A percentile compares a stretch with the other conserved stretches of the same genome.
Evolutionary conservation across 2,888 invertebrate genomes (phyloP).

Genomic region (Nephrotoma guestfalica): DNA sequence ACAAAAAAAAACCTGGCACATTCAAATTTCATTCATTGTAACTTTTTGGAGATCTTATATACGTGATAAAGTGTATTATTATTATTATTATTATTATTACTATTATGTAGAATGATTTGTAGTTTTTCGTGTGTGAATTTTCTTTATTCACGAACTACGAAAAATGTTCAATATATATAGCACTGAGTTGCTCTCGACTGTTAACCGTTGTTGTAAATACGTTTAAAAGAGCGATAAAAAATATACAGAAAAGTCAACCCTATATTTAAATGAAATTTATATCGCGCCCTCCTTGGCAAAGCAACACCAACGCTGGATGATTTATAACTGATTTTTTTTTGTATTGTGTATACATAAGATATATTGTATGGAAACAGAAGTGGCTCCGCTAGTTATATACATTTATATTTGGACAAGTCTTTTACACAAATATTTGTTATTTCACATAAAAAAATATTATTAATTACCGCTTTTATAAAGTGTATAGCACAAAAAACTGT

Average conservation of each 20-base stretch:
- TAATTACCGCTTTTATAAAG: background rate
- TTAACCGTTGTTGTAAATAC: background rate
- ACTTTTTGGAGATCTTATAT: background rate
- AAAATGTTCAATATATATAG: background rate
- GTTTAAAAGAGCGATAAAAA: background rate
- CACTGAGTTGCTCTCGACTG: background rate
- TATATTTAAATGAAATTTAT: background rate
- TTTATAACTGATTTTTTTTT: background rate
- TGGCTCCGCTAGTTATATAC: background rate
- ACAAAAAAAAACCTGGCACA: background rate
- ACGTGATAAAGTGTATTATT: slow-evolving; percentile 3
- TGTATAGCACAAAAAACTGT: background rate
- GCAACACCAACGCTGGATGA: background rate
- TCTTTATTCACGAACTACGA: background rate
- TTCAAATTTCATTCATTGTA: background rate
- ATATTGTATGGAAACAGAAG: background rate
- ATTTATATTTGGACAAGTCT: background rate
- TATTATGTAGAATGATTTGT: slow-evolving; percentile 1
- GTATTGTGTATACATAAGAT: background rate
- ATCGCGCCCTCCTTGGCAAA: background rate
- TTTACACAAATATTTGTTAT: background rate
- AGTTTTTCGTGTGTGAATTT: slow-evolving; percentile 3
- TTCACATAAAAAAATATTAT: background rate
- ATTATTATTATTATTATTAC: background rate
- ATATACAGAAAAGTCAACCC: background rate